These are phyloP conservation scores for Riparia riparia DNA, from an alignment of 2,113 vertebrate species.

Conservation along the genomic window DNA sequence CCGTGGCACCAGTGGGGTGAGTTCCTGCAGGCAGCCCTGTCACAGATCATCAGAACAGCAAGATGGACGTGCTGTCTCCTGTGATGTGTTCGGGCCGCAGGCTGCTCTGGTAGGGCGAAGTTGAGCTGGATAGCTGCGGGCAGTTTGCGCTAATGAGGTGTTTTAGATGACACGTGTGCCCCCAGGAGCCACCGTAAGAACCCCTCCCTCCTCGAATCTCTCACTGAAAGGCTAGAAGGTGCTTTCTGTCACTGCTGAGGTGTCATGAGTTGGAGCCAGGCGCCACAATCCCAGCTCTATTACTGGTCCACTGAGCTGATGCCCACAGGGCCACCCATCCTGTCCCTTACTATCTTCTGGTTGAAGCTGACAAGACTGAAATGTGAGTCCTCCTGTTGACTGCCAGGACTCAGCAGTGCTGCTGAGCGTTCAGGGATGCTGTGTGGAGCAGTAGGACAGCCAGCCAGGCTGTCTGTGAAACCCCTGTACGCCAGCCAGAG, in stretches of 20 bases:
- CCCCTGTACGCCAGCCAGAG: neutral
- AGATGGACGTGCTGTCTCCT: neutral
- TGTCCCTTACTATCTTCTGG: neutral
- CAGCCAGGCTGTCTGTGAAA: neutral
- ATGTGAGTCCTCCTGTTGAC: neutral
- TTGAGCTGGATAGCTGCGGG: neutral
- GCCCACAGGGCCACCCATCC: neutral
- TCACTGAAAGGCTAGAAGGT: neutral
- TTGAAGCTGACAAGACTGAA: neutral
- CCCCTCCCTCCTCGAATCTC: neutral
- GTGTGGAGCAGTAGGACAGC: neutral
- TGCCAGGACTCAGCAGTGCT: neutral
- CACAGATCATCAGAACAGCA: neutral
- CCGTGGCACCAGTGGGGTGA: rapidly evolving
- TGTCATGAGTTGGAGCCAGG: neutral
- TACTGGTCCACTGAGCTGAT: neutral
- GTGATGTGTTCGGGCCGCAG: neutral
- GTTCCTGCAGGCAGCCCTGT: neutral
- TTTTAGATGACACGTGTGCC: neutral
- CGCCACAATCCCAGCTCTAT: neutral
- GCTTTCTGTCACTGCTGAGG: neutral
- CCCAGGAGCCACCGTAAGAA: neutral
- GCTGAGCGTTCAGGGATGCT: neutral
- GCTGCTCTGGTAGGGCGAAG: neutral
- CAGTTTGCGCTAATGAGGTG: neutral